Conservation (phyloP, 92 coral and sea anemone species). For the Zoanthus gigantus region DNA sequence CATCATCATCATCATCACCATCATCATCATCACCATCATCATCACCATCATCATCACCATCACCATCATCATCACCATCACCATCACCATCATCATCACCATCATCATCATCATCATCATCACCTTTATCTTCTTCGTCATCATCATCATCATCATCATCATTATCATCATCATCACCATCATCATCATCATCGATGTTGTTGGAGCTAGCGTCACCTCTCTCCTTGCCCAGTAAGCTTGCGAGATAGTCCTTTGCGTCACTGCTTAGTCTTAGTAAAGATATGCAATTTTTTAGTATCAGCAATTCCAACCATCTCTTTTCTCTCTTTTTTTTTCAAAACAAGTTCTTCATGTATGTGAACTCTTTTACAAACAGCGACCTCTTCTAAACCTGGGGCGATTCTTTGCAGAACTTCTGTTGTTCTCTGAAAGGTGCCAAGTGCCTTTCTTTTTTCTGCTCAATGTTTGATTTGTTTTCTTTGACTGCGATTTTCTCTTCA, state of each 20-base stretch:
- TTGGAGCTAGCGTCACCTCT: conserved; percentile 3
- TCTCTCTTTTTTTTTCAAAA: conserved; percentile 28
- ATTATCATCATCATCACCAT: too few species aligned
- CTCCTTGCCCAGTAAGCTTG: conserved; percentile 35
- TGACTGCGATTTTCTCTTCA: conserved; percentile 8
- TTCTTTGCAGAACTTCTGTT: conserved; percentile 36
- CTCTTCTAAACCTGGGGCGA: conserved; percentile 48
- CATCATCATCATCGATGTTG: neutral
- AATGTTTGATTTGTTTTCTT: neutral
- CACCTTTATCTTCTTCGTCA: too few species aligned
- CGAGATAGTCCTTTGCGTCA: conserved; percentile 48
- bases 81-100: too few species aligned
- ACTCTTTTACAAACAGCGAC: conserved; percentile 37
- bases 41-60: too few species aligned
- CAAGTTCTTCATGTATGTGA: conserved; percentile 25
- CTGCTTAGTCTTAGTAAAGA: conserved; percentile 29
- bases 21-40: too few species aligned
- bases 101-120: too few species aligned
- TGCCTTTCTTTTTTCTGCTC: conserved; percentile 23
- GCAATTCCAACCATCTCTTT: conserved; percentile 43
- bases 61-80: too few species aligned
- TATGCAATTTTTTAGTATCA: conserved; percentile 39
- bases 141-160: too few species aligned
- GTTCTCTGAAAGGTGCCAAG: conserved; percentile 27
- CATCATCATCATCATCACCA: too few species aligned